Conservation (phyloP, 2,113 vertebrate species). For the Morphnarchus princeps region DNA sequence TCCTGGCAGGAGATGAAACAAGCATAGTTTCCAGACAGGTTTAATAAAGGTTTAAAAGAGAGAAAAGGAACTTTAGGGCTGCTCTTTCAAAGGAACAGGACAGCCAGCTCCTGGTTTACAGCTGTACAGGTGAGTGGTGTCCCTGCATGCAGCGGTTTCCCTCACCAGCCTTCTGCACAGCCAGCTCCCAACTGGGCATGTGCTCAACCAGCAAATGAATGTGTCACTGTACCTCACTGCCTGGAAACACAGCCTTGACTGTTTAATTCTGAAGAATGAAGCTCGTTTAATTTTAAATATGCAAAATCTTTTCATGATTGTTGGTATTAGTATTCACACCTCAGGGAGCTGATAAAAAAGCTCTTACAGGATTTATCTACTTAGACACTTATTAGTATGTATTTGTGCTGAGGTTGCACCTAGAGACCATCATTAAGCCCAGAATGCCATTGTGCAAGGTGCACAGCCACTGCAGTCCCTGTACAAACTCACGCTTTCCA, state of each 20-base stretch:
- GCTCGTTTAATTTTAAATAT: neutral
- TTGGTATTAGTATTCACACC: neutral
- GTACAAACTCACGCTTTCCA: neutral
- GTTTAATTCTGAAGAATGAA: neutral
- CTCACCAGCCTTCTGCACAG: neutral
- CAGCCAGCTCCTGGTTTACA: neutral
- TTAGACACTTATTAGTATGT: neutral
- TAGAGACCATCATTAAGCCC: neutral
- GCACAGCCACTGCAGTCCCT: neutral
- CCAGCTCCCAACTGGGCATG: accelerated
- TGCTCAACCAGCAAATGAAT: neutral
- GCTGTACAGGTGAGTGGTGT: neutral
- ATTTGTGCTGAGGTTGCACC: neutral
- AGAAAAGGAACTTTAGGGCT: neutral
- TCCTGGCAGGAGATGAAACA: neutral
- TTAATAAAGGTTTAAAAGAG: neutral
- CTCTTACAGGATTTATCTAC: neutral
- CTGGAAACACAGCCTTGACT: neutral
- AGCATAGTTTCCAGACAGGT: neutral
- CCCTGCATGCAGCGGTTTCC: neutral
- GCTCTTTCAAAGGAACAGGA: neutral
- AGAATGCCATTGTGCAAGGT: neutral
- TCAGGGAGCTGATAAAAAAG: neutral
- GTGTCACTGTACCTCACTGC: neutral
- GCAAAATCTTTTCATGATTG: neutral